A percentile compares a stretch with the other conserved stretches of the same genome.
Evolutionary conservation across 2,797 vertebrate genomes (phyloP).

Genomic region (Pterois miles): DNA sequence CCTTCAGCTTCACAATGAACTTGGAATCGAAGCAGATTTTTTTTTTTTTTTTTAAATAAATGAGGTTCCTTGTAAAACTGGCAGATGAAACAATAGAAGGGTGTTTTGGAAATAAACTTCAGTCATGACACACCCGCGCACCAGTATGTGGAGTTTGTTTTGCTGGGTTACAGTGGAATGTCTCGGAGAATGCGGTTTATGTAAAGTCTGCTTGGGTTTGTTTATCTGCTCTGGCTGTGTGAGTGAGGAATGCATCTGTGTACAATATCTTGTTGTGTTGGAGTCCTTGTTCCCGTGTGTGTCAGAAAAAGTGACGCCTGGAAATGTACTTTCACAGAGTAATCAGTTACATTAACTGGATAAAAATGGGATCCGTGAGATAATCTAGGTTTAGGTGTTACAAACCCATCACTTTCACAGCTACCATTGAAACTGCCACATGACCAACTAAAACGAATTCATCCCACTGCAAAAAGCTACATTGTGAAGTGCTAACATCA

Average conservation of each 20-base stretch:
- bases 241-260: constrained; percentile 43
- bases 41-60: constrained; percentile 11
- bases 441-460: background rate
- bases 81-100: constrained; percentile 46
- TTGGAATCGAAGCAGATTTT: constrained; percentile 28
- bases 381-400: background rate
- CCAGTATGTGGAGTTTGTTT: constrained; percentile 43
- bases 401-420: background rate
- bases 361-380: background rate
- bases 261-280: constrained; percentile 17
- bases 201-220: constrained; percentile 56
- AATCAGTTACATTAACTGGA: background rate
- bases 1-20: constrained; percentile 41
- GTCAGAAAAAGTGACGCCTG: constrained; percentile 6
- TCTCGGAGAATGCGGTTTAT: constrained; percentile 57
- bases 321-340: background rate
- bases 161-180: constrained; percentile 45
- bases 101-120: constrained; percentile 60
- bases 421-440: background rate
- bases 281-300: constrained; percentile 14
- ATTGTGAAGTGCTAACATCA: background rate
- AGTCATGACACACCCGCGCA: constrained; percentile 6
- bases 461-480: background rate
- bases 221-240: constrained; percentile 50
- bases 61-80: constrained; percentile 13